These are phyloP conservation scores for Drosophila repletoides DNA, from an alignment of 1,140 invertebrate species.

Conservation along the genomic window DNA sequence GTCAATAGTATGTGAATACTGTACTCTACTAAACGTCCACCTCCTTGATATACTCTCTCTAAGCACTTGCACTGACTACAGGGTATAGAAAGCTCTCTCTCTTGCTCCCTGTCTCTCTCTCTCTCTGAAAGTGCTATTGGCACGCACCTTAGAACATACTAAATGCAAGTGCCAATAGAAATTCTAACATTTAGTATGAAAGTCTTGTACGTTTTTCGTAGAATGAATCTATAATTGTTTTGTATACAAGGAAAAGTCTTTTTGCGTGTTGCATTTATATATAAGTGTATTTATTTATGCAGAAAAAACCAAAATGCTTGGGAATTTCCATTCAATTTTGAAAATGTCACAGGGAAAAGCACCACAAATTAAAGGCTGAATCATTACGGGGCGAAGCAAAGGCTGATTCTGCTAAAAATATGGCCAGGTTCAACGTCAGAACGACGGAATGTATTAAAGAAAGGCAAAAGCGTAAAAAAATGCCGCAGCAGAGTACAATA, in stretches of 20 bases:
- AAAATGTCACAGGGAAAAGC: slow-evolving; percentile 45
- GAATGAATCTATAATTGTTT: not conserved
- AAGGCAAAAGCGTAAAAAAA: not conserved
- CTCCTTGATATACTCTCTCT: no score
- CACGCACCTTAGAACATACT: slow-evolving; percentile 36
- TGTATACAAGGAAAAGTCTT: slow-evolving; percentile 21
- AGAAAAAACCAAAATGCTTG: no score
- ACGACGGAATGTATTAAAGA: slow-evolving; percentile 16
- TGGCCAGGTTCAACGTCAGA: slow-evolving; percentile 17
- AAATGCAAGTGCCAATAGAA: slow-evolving; percentile 8
- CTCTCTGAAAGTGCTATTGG: not conserved
- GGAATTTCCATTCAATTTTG: slow-evolving; percentile 40
- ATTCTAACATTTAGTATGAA: slow-evolving; percentile 10
- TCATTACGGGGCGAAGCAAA: not conserved
- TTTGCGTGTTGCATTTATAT: slow-evolving; percentile 16
- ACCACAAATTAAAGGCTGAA: not conserved
- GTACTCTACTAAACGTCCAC: no score
- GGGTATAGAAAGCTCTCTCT: no score
- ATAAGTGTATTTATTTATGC: slow-evolving; percentile 38
- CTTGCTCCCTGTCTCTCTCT: slow-evolving; percentile 3
- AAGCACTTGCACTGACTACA: no score
- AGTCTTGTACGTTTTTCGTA: not conserved
- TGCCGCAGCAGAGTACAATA: not conserved
- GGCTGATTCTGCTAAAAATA: slow-evolving; percentile 19
- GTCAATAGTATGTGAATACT: no score